Evolutionary conservation across 2,888 invertebrate genomes (phyloP).

Genomic region (Cheilosia impressa): DNA sequence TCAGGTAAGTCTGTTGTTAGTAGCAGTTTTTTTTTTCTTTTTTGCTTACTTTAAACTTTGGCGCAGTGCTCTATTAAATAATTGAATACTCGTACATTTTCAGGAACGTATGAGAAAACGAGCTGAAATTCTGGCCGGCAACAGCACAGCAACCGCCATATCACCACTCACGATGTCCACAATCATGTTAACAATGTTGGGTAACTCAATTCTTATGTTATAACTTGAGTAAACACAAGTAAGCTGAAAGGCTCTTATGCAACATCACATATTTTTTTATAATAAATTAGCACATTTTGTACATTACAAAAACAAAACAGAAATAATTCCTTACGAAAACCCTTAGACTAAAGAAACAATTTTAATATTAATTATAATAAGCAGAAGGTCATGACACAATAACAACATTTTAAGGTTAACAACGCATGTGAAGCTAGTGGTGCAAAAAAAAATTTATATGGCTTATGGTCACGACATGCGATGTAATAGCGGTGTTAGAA

Average conservation of each 20-base stretch:
- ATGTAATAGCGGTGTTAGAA: constrained; percentile 23
- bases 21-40: too few relatives aligned
- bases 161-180: constrained; percentile 82
- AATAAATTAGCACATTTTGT: constrained; percentile 66
- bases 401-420: constrained; percentile 27
- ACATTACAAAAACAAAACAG: constrained; percentile 40
- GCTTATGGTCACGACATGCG: constrained; percentile 44
- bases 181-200: constrained; percentile 80
- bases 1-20: constrained; percentile 80
- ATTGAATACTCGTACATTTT: constrained; percentile 24
- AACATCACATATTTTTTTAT: constrained; percentile 43
- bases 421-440: constrained; percentile 17
- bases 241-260: constrained; percentile 18
- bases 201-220: constrained; percentile 81
- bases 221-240: constrained; percentile 79
- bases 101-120: constrained; percentile 86
- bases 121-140: constrained; percentile 86
- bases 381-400: constrained; percentile 48
- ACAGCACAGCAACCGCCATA: constrained; percentile 83
- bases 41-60: too few relatives aligned
- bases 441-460: constrained; percentile 1
- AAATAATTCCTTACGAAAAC: constrained; percentile 30
- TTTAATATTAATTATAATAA: constrained; percentile 20
- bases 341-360: constrained; percentile 24
- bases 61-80: background rate